Evolutionary conservation across 2,113 vertebrate species (phyloP).

Genomic region (Dendropsophus ebraccatus): DNA sequence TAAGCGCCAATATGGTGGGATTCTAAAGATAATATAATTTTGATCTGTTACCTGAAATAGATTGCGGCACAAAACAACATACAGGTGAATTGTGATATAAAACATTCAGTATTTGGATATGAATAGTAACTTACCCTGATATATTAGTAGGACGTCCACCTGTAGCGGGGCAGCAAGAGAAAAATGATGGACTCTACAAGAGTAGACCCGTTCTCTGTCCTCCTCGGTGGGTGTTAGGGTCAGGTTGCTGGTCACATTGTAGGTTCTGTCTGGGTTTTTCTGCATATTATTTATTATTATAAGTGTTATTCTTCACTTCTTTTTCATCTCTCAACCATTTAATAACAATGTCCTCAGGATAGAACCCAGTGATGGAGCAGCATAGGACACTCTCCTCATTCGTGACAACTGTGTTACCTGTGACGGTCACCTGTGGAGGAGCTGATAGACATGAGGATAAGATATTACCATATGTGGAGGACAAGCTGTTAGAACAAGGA

Average conservation of each 20-base stretch:
- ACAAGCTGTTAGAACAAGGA: too few species aligned
- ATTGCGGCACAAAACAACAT: too few species aligned
- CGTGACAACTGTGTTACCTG: neutral
- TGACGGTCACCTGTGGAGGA: neutral
- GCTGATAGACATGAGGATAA: neutral
- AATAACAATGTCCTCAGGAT: neutral
- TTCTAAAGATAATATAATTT: too few species aligned
- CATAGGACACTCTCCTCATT: neutral
- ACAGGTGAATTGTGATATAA: too few species aligned
- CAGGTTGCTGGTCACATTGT: neutral
- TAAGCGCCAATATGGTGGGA: too few species aligned
- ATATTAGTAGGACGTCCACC: neutral
- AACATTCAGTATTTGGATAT: too few species aligned
- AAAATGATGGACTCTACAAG: neutral
- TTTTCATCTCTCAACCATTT: neutral
- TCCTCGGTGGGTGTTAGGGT: slow-evolving; percentile 9
- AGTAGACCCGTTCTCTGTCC: neutral
- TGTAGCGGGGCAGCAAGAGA: neutral
- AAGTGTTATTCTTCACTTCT: neutral
- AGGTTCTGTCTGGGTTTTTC: slow-evolving; percentile 3
- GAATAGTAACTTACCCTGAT: neutral
- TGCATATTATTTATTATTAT: neutral
- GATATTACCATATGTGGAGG: too few species aligned
- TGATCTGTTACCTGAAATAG: too few species aligned
- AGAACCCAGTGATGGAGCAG: neutral